Evolutionary conservation across 2,113 vertebrate species (phyloP).

Genomic region (Hydropotes inermis): DNA sequence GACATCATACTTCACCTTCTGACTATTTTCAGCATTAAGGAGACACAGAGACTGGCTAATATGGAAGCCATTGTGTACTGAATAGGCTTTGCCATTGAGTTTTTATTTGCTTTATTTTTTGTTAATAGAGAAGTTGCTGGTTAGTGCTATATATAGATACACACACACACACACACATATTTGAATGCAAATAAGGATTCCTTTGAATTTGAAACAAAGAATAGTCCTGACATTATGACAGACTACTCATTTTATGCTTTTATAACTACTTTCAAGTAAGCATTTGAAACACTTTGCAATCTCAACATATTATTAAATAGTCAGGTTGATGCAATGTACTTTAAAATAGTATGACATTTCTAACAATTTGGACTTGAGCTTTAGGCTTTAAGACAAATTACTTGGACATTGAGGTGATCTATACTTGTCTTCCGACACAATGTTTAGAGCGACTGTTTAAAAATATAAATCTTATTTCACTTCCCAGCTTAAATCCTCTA

Average conservation of each 20-base stretch:
- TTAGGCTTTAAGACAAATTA: background rate
- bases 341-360: conserved; percentile 35
- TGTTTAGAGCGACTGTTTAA: background rate
- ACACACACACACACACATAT: background rate
- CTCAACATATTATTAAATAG: conserved; percentile 17
- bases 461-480: background rate
- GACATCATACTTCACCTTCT: background rate
- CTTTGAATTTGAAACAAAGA: background rate
- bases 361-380: background rate
- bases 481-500: background rate
- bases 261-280: conserved; percentile 1
- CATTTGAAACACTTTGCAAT: background rate
- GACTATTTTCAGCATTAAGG: background rate
- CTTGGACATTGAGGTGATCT: background rate
- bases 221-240: background rate
- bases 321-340: background rate
- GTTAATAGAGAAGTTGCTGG: background rate
- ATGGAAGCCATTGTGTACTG: background rate
- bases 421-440: background rate
- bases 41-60: background rate
- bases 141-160: background rate
- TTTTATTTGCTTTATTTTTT: background rate
- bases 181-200: background rate
- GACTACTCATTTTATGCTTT: conserved; percentile 2
- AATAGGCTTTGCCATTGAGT: background rate